phyloP scores from a whole-genome alignment of 2,797 vertebrate species.

The Clarias laeviceps region DNA sequence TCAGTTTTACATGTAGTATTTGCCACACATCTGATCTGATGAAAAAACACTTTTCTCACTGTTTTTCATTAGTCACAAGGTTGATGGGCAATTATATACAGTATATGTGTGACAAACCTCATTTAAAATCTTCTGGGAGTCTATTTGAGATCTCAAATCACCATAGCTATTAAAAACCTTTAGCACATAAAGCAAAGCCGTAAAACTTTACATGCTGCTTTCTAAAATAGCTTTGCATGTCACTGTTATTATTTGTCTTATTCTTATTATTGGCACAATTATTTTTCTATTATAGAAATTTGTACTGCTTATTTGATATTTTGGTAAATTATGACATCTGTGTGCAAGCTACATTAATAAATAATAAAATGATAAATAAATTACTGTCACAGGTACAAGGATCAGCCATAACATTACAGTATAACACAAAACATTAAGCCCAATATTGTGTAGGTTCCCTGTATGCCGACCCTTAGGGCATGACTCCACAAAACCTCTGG shows the following conservation, averaged over 20 bases:
- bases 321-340: background rate
- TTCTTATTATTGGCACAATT: no score
- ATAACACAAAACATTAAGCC: no score
- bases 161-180: background rate
- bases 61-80: background rate
- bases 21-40: background rate
- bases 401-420: no score
- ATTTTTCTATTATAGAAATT: no score
- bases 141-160: background rate
- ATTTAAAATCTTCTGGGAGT: background rate
- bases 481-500: no score
- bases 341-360: background rate
- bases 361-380: no score
- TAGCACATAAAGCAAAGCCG: background rate
- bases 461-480: no score
- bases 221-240: background rate
- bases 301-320: background rate
- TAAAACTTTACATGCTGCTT: background rate
- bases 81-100: background rate
- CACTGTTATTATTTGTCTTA: background rate
- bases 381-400: no score
- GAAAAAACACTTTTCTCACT: background rate
- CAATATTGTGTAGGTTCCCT: no score
- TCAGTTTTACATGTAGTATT: background rate
- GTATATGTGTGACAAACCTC: background rate